Evolutionary conservation across 2,888 invertebrate species (phyloP).

Genomic region (Pimpla rufipes): DNA sequence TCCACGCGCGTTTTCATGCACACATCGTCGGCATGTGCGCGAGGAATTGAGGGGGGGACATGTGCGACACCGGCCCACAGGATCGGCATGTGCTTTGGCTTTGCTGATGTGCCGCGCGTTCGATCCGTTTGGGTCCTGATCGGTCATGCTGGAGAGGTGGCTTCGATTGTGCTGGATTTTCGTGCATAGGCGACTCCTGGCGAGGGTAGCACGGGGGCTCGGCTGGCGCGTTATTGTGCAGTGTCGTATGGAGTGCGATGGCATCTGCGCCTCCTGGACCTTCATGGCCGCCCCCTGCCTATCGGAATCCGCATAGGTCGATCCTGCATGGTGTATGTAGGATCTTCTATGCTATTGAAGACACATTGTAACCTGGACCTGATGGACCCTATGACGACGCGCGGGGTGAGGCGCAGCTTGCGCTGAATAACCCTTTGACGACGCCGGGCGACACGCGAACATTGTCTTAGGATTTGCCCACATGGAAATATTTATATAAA

Average conservation of each 20-base stretch:
- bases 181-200: conserved; percentile 40
- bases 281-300: conserved; percentile 37
- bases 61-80: conserved; percentile 68
- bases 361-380: too few species aligned
- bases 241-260: conserved; percentile 30
- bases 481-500: too few species aligned
- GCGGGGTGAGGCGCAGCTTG: neutral
- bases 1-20: conserved; percentile 35
- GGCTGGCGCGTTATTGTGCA: conserved; percentile 37
- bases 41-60: conserved; percentile 63
- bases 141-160: conserved; percentile 66
- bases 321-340: conserved; percentile 40
- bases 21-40: conserved; percentile 70
- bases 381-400: neutral
- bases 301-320: conserved; percentile 44
- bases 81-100: conserved; percentile 60
- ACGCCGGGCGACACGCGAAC: conserved; percentile 51
- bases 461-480: conserved; percentile 62
- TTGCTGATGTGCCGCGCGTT: neutral
- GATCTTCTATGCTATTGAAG: too few species aligned
- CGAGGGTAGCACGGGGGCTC: conserved; percentile 22
- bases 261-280: conserved; percentile 43
- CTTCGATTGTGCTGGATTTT: conserved; percentile 52
- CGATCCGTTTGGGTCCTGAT: conserved; percentile 42
- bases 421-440: conserved; percentile 28